Evolutionary conservation across 2,888 invertebrate species (phyloP).

Genomic region (Spilarctia lutea): DNA sequence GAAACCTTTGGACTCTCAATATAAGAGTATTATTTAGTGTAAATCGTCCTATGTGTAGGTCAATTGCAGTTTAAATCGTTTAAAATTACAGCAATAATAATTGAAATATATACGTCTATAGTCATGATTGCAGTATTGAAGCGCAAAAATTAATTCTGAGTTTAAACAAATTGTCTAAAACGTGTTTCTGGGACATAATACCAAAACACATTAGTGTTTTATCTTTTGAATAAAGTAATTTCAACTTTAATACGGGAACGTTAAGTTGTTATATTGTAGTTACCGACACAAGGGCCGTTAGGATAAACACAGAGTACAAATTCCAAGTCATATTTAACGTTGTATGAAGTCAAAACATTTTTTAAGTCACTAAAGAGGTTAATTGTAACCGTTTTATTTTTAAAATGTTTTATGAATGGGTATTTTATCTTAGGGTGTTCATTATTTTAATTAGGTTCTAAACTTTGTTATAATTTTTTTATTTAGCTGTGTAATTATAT

Average conservation of each 20-base stretch:
- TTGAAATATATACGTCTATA: constrained; percentile 9
- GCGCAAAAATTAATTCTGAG: constrained; percentile 2
- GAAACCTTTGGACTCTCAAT: constrained; percentile 49
- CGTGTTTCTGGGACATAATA: constrained; percentile 1
- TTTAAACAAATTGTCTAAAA: background rate
- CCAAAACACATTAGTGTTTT: constrained; percentile 8
- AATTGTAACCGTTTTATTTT: constrained; percentile 56
- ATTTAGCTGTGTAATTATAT: constrained; percentile 2
- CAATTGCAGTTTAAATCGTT: constrained; percentile 38
- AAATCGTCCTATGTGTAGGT: constrained; percentile 38
- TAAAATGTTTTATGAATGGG: constrained; percentile 13
- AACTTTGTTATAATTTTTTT: background rate
- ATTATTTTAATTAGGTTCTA: background rate
- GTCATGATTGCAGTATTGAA: background rate
- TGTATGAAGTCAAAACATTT: constrained; percentile 37
- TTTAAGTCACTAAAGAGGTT: constrained; percentile 58
- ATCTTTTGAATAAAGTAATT: background rate
- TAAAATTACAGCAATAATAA: constrained; percentile 24
- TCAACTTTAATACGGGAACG: background rate
- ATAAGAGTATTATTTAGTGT: constrained; percentile 32
- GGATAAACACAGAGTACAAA: constrained; percentile 51
- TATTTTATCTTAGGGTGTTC: background rate
- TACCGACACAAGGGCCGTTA: constrained; percentile 3
- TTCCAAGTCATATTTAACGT: constrained; percentile 62
- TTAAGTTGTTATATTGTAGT: background rate